Evolutionary conservation across 2,113 vertebrate species (phyloP), one percentile per base, ranked within the genome.

Genomic region (Electrona antarctica): DNA sequence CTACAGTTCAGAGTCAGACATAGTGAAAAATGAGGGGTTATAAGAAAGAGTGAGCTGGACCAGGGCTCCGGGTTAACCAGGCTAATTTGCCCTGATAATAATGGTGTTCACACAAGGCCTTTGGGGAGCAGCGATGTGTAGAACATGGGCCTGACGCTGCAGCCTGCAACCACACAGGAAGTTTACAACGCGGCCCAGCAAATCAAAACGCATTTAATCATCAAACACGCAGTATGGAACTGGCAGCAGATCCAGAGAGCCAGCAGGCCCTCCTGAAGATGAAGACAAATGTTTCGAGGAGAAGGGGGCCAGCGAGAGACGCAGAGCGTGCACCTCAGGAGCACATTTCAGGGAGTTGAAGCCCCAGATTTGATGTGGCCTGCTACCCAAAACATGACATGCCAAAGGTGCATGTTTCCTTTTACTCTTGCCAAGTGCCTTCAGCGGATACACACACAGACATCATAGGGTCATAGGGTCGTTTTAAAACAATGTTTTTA

Each of bases 181-280:
- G 88, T 91, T 92, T 91, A 90, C 84, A 83, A 88, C 86, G 83
- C 64, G 87, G 85, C 72, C 69, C 64, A 11, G 41, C 81, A 87
- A 91, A 92, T 91, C 87, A 85, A 91, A 92, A 90, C 69, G 79
- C 68, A 87, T 90, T 93, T 86, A 92, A 90, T 93, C 89, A 90
- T 91, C 88, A 85, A 87, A 85, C 71, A 56, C 69, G 83, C 81
- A 55, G 82, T 1, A 12, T 75, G 71, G 80, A 85, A 78, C 82
- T 78, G 86, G 85, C 71, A 46, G 81, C 74, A 64, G 74, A 69
- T 74, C 79, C 74, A 55, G 71, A 55, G 71, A 87, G 74, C 83
- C 81, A 83, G 82, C 81, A 83, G 21, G 83, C 63, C 78, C 29
- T 76, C 66, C 73, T 68, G 64, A 76, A 76, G 80, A 91, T 88